phyloP scores from a whole-genome alignment of 2,113 vertebrate genomes.

The Corythoichthys haematopterus region DNA sequence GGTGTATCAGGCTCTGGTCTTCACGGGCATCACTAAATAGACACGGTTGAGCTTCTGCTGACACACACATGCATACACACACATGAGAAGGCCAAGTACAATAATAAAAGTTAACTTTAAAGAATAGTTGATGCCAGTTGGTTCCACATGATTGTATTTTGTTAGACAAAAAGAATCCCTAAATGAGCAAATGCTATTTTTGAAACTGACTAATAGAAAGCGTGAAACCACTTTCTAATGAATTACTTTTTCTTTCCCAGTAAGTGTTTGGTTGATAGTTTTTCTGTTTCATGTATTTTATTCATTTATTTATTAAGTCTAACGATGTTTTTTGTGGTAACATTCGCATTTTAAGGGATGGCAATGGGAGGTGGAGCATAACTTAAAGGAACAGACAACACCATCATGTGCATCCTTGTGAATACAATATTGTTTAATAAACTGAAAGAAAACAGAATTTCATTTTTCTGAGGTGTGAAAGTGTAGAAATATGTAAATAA shows the following conservation, averaged over 20 bases:
- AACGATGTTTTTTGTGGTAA: too few species aligned
- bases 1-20: not conserved
- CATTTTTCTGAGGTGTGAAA: too few species aligned
- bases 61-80: not conserved
- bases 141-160: not conserved
- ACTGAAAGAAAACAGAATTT: too few species aligned
- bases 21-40: not conserved
- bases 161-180: not conserved
- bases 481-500: too few species aligned
- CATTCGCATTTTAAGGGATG: too few species aligned
- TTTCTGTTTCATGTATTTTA: too few species aligned
- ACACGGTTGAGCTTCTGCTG: not conserved
- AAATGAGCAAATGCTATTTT: not conserved
- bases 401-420: not conserved
- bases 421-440: too few species aligned
- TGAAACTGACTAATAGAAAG: not conserved
- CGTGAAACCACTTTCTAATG: not conserved
- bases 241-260: not conserved
- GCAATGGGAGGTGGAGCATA: too few species aligned
- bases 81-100: not conserved
- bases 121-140: not conserved
- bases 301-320: too few species aligned
- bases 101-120: not conserved
- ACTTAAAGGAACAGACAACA: too few species aligned
- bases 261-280: too few species aligned